Conservation (phyloP, 2,113 vertebrate genomes). For the Aegithalos caudatus region DNA sequence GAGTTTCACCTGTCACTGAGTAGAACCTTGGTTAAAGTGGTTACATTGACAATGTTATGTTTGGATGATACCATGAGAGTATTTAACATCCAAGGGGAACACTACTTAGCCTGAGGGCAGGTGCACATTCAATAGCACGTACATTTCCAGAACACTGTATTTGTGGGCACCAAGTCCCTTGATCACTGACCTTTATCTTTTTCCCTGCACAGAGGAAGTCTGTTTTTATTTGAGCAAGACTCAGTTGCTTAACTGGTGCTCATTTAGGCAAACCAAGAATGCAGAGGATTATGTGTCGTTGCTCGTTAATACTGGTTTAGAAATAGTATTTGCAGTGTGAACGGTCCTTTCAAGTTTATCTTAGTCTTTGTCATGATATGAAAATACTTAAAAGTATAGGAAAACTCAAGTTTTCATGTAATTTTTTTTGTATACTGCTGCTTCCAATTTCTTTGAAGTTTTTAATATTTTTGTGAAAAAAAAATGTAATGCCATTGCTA, state of each 20-base stretch:
- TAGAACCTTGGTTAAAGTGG: background rate
- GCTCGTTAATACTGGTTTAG: background rate
- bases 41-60: rapidly evolving
- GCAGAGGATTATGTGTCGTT: background rate
- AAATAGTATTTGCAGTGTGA: background rate
- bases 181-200: constrained; percentile 37
- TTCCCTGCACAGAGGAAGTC: background rate
- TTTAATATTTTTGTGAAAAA: background rate
- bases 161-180: background rate
- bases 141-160: background rate
- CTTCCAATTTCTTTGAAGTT: background rate
- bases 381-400: background rate
- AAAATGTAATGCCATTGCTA: background rate
- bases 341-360: background rate
- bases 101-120: background rate
- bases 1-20: background rate
- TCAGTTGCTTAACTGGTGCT: background rate
- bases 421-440: background rate
- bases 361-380: background rate
- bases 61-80: background rate
- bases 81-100: background rate
- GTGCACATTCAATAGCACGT: background rate
- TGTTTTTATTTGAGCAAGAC: background rate
- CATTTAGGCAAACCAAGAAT: constrained; percentile 9
- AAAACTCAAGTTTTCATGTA: background rate